Evolutionary conservation across 2,113 vertebrate species (phyloP), one percentile per base, ranked within the genome.

Genomic region (Burhinus oedicnemus): DNA sequence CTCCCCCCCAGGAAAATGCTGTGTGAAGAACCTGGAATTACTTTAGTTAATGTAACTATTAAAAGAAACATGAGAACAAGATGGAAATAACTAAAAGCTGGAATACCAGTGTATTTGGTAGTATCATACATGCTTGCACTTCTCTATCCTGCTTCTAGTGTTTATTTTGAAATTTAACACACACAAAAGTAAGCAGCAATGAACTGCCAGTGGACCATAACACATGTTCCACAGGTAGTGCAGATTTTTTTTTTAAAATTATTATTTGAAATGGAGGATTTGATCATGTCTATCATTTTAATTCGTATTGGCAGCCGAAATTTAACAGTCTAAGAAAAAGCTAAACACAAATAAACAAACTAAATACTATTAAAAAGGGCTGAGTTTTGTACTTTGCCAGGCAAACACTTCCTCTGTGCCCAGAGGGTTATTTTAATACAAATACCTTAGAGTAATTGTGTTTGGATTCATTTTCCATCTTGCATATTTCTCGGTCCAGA

Each of bases 371-470:
- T 27, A 11, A 21, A 57, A 80, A 30, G 36, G 6, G 20, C 1
- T 25, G 12, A 77, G 15, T 34, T 77, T 42, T 78, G 29, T 29
- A 42, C 11, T 22, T 34, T 25, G 30, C 20, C 69, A 70, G 45
- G n/a, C 66, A 78, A 71, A 82, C 3, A 26, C 32, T 18, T 8
- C 15, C 34, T 18, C 15, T 36, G 26, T 22, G 26, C 36, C 82
- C 45, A 47, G 18, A 25, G 4, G 4, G 14, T 16, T 49, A 52
- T 55, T 83, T 72, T 55, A 70, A 84, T 27, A 42, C 21, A 44
- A 68, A 92, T 79, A 99, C 99, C 99, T 99, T 99, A 57, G 97
- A 98, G 68, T 97, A 98, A 68, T 42, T 97, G 58, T 97, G 97
- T 92, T 97, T 98, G 52, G 96, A 94, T 57, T 98, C 95, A 47